A percentile compares a stretch with the other conserved stretches of the same genome.
Conservation (phyloP, 1,140 invertebrate genomes). For the Anastrepha obliqua region DNA sequence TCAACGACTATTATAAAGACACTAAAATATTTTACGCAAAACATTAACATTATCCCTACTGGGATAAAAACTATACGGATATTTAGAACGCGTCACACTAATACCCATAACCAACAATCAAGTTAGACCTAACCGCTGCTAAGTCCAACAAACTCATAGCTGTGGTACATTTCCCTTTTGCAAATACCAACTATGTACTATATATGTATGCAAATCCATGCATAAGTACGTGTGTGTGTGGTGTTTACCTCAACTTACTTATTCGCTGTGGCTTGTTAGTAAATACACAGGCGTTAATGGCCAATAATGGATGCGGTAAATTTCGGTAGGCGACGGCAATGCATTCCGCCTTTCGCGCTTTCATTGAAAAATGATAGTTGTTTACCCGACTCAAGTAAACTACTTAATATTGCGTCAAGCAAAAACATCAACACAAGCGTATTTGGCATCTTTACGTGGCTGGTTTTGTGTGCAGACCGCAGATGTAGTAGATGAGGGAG, state of each 20-base stretch:
- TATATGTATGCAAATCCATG: background rate
- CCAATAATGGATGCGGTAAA: slow-evolving; percentile 13
- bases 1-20: no score
- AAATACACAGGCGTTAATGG: slow-evolving; percentile 23
- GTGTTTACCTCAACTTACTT: slow-evolving; percentile 23
- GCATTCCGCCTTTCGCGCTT: background rate
- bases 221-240: background rate
- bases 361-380: background rate
- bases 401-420: slow-evolving; percentile 12
- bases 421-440: background rate
- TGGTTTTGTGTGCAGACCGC: background rate
- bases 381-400: background rate
- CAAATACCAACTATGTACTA: background rate
- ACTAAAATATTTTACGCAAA: no score
- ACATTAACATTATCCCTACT: no score
- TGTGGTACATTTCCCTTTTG: no score
- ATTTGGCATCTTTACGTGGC: no score
- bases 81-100: no score
- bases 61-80: no score
- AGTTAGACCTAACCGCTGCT: no score
- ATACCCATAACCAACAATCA: no score
- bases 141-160: no score
- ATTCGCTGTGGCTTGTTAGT: background rate
- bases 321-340: background rate
- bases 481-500: background rate